Percentiles rank a stretch among this genome's conserved stretches.
Conservation (phyloP, 2,113 vertebrate species). For the Paradisaea rubra region DNA sequence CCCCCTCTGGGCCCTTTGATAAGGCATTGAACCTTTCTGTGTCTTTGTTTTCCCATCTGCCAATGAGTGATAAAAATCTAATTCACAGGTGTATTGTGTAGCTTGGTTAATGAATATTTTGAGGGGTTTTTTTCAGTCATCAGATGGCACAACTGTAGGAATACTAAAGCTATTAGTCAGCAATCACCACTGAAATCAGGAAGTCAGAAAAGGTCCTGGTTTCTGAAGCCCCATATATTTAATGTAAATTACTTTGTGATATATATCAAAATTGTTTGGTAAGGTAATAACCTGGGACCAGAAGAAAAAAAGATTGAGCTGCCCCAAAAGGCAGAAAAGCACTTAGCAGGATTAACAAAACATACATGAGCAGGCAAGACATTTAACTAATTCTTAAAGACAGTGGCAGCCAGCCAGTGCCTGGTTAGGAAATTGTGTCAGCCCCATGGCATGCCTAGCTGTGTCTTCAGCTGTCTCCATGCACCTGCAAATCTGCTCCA, state of each 20-base stretch:
- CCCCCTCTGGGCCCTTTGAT: background rate
- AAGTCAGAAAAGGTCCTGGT: background rate
- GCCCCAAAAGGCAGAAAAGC: background rate
- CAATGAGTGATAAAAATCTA: slow-evolving; percentile 7
- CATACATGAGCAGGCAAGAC: background rate
- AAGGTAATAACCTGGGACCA: background rate
- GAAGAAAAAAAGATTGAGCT: background rate
- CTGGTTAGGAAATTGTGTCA: background rate
- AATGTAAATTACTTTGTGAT: background rate
- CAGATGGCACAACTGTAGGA: slow-evolving; percentile 11
- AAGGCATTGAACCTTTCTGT: background rate
- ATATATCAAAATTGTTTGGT: background rate
- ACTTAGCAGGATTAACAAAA: background rate
- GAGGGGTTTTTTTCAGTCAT: background rate
- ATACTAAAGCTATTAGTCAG: background rate
- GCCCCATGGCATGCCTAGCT: background rate
- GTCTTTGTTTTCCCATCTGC: slow-evolving; percentile 54
- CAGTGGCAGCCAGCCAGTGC: background rate
- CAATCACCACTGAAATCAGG: background rate
- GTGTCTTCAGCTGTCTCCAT: background rate
- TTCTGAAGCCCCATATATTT: background rate
- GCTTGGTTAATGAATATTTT: slow-evolving; percentile 39
- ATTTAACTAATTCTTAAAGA: background rate
- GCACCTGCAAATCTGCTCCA: background rate
- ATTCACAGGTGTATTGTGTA: slow-evolving; percentile 28